phyloP scores from a whole-genome alignment of 2,888 invertebrate species.

The Hyles lineata region DNA sequence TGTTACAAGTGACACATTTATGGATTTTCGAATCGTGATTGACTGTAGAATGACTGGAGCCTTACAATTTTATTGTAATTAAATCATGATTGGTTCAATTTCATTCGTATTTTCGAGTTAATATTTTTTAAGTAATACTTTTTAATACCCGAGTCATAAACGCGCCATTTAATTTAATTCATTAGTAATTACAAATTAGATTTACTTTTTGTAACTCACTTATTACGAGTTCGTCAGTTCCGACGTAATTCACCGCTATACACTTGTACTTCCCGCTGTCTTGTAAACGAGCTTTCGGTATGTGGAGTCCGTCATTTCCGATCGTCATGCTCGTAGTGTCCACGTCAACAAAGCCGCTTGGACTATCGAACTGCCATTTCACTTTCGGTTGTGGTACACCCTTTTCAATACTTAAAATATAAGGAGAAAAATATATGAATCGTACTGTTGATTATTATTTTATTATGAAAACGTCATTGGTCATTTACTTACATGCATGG shows the following conservation, averaged over 20 bases:
- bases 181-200: too few species aligned
- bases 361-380: neutral
- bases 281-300: neutral
- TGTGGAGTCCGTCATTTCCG: neutral
- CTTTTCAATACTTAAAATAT: neutral
- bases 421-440: neutral
- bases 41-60: too few species aligned
- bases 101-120: too few species aligned
- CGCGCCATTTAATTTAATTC: too few species aligned
- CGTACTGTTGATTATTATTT: neutral
- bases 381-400: slow-evolving; percentile 5
- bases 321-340: neutral
- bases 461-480: neutral
- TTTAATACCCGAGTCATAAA: too few species aligned
- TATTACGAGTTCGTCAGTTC: slow-evolving; percentile 14
- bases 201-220: neutral
- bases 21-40: too few species aligned
- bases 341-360: too few species aligned
- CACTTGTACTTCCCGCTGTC: slow-evolving; percentile 36
- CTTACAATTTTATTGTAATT: too few species aligned
- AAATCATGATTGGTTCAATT: too few species aligned
- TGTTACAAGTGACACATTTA: too few species aligned
- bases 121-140: too few species aligned
- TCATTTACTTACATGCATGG: slow-evolving; percentile 4
- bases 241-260: slow-evolving; percentile 34